phyloP scores from a whole-genome alignment of 2,113 vertebrate genomes.

The Mola mola region DNA sequence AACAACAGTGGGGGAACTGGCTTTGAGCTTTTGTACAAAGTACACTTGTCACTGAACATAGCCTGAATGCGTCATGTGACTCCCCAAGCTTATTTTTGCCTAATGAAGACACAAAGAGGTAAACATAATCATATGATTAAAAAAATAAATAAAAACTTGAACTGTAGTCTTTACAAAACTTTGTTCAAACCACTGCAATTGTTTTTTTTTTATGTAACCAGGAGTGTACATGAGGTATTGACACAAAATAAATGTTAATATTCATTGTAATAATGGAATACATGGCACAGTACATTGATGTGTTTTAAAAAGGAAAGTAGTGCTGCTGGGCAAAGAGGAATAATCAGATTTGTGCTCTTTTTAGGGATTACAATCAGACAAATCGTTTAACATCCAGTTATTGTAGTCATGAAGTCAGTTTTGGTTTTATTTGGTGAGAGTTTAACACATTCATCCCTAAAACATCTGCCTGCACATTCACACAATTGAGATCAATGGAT shows the following conservation, averaged over 20 bases:
- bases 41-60: conserved; percentile 25
- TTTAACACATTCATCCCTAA: conserved; percentile 6
- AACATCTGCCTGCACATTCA: background rate
- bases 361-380: background rate
- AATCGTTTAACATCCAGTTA: background rate
- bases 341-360: background rate
- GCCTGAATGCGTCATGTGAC: conserved; percentile 3
- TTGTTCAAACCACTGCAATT: too few species aligned
- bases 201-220: too few species aligned
- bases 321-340: too few species aligned
- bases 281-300: too few species aligned
- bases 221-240: too few species aligned
- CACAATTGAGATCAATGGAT: background rate
- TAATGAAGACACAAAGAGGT: background rate
- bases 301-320: too few species aligned
- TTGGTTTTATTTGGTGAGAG: background rate
- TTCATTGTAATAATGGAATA: too few species aligned
- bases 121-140: background rate
- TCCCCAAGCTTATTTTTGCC: background rate
- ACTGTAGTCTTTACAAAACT: background rate
- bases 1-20: conserved; percentile 34
- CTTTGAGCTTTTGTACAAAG: conserved; percentile 36
- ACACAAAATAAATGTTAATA: too few species aligned
- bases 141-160: background rate
- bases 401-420: background rate